Percentiles rank a stretch among this genome's conserved stretches.
These are phyloP conservation scores for Hypsibius dujardini DNA, from an alignment of 1,140 invertebrate genomes.

Conservation along the genomic window DNA sequence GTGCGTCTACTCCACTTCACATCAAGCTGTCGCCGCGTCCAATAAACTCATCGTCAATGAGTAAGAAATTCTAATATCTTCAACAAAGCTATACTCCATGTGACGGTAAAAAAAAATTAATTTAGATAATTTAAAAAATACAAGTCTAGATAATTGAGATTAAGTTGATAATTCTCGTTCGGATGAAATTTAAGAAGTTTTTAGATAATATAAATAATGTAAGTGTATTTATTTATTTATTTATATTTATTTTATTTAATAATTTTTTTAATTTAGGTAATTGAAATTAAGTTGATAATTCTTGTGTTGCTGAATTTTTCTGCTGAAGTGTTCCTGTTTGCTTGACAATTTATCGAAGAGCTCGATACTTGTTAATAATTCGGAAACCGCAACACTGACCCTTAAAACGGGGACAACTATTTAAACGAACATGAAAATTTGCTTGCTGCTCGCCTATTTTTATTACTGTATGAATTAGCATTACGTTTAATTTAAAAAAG, in stretches of 20 bases:
- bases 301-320: not conserved
- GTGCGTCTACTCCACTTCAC: constrained; percentile 15
- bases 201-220: not conserved
- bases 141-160: not conserved
- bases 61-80: not conserved
- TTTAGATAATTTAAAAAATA: too few species aligned
- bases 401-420: too few species aligned
- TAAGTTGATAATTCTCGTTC: not conserved
- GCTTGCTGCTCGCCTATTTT: too few species aligned
- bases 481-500: too few species aligned
- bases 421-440: too few species aligned
- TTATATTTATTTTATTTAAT: not conserved
- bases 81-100: not conserved
- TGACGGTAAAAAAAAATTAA: too few species aligned
- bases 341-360: too few species aligned
- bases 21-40: constrained; percentile 14
- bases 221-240: not conserved
- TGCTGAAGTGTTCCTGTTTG: too few species aligned
- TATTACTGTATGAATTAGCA: too few species aligned
- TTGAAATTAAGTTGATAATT: not conserved
- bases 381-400: too few species aligned
- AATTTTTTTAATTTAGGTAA: not conserved
- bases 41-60: constrained; percentile 17
- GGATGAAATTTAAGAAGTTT: not conserved
- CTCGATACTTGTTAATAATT: too few species aligned